A percentile compares a stretch with the other conserved stretches of the same genome.
phyloP scores from a whole-genome alignment of 2,888 invertebrate genomes.

The Silvanus unidentatus region DNA sequence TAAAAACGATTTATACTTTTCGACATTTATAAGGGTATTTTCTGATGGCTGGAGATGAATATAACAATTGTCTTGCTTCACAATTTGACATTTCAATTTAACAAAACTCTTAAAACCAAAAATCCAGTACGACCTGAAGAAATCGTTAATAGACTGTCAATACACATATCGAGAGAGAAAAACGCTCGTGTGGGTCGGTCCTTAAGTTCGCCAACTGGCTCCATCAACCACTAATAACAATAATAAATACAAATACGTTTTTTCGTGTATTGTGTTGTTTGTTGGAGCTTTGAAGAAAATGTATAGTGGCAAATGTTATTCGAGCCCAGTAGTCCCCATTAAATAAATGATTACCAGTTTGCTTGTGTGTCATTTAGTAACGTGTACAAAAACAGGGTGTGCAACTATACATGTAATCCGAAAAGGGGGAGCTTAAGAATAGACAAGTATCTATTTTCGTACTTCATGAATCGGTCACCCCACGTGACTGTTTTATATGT shows the following conservation, averaged over 20 bases:
- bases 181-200: no score
- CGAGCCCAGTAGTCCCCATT: slow-evolving; percentile 17
- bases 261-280: slow-evolving; percentile 9
- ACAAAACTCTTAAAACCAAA: no score
- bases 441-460: slow-evolving; percentile 46
- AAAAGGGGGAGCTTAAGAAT: slow-evolving; percentile 34
- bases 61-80: no score
- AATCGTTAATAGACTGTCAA: no score
- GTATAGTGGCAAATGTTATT: slow-evolving; percentile 16
- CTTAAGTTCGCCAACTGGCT: no score
- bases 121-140: no score
- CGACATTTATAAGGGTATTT: no score
- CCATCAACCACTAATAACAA: slow-evolving; percentile 10
- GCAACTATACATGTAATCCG: slow-evolving; percentile 17
- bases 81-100: no score
- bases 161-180: no score
- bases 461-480: slow-evolving; percentile 44
- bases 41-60: no score
- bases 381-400: slow-evolving; percentile 17
- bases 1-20: no score
- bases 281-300: slow-evolving; percentile 2
- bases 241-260: slow-evolving; percentile 14
- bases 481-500: slow-evolving; percentile 46
- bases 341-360: slow-evolving; percentile 8
- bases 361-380: slow-evolving; percentile 14